phyloP scores from a whole-genome alignment of 2,797 vertebrate species.

The Hirundo rustica region DNA sequence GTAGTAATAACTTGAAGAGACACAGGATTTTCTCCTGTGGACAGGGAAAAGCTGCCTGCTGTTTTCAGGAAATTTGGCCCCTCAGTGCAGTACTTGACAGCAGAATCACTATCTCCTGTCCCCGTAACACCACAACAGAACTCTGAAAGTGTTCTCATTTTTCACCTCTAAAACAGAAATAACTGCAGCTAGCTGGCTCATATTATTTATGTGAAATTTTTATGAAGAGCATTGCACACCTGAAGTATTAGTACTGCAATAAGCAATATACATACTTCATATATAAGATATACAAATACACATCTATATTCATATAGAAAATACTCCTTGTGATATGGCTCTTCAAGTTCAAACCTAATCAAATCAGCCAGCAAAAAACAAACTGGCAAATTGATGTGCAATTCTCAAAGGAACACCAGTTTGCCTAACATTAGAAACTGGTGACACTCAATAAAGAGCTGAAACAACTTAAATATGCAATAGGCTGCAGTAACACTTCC shows the following conservation, averaged over 20 bases:
- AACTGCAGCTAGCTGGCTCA: background rate
- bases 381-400: background rate
- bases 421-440: background rate
- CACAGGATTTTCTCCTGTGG: background rate
- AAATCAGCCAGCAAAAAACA: background rate
- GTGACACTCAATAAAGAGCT: background rate
- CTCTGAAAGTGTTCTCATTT: background rate
- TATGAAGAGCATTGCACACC: background rate
- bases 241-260: background rate
- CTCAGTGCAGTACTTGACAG: background rate
- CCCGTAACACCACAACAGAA: background rate
- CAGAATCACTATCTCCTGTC: background rate
- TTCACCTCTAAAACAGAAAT: background rate
- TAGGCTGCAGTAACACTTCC: background rate
- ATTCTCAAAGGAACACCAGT: background rate
- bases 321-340: background rate
- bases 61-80: background rate
- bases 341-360: background rate
- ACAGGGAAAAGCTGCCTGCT: background rate
- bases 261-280: background rate
- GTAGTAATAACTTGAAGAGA: background rate
- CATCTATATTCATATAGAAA: background rate
- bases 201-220: background rate
- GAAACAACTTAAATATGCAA: background rate
- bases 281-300: background rate